phyloP scores from a whole-genome alignment of 30 jellyfish, hydroid and myxozoan species.

The Pseudorhiza aurosa region DNA sequence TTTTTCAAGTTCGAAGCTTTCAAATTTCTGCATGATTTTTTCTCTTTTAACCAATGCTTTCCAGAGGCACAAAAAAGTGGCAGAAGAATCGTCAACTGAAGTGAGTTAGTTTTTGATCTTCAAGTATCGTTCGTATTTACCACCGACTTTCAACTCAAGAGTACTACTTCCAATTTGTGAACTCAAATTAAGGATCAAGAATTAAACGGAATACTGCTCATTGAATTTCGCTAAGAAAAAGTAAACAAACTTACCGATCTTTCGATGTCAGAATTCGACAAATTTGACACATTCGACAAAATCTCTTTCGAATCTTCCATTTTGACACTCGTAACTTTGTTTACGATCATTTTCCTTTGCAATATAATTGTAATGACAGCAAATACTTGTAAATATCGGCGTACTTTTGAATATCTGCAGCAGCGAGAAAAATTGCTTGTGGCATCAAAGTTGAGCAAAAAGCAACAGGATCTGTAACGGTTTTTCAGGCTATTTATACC shows the following conservation, averaged over 20 bases:
- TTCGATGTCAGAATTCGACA: constrained; percentile 8
- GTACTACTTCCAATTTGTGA: no score
- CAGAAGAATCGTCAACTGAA: no score
- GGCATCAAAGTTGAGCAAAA: background rate
- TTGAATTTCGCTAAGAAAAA: no score
- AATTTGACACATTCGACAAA: background rate
- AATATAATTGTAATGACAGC: background rate
- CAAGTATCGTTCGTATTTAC: no score
- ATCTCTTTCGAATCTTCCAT: background rate
- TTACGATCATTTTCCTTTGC: background rate
- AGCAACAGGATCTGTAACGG: background rate
- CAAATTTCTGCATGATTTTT: no score
- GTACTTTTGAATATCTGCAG: background rate
- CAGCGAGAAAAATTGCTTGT: background rate
- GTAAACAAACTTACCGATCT: background rate
- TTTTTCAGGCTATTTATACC: background rate
- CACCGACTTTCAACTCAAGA: no score
- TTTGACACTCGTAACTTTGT: background rate
- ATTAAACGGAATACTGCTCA: no score
- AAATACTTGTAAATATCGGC: background rate
- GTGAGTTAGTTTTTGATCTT: no score
- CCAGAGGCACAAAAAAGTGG: no score
- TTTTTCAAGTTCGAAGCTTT: no score
- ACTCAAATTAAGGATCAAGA: no score
- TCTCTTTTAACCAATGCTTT: no score